These are phyloP conservation scores for Anguilla anguilla DNA, from an alignment of 2,797 vertebrate genomes.

Conservation along the genomic window DNA sequence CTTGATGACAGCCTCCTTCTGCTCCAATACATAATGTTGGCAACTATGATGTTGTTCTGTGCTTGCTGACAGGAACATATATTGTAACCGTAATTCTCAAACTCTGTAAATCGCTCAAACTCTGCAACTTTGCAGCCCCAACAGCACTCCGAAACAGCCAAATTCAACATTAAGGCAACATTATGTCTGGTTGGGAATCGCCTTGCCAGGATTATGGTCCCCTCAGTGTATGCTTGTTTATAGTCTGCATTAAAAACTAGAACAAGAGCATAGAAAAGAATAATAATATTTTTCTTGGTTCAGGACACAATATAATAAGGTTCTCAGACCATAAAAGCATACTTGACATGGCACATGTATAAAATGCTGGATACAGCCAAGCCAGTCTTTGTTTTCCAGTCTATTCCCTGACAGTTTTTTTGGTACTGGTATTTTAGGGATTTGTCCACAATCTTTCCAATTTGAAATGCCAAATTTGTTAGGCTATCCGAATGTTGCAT, in stretches of 20 bases:
- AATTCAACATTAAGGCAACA: not conserved
- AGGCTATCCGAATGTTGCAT: not conserved
- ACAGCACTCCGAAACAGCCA: no score
- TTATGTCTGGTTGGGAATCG: not conserved
- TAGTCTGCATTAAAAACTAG: not conserved
- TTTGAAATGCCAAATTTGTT: not conserved
- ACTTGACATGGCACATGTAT: not conserved
- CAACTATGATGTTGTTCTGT: not conserved
- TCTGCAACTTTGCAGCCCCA: not conserved
- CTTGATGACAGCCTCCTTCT: not conserved
- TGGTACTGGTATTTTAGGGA: not conserved
- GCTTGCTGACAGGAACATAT: slow-evolving; percentile 21
- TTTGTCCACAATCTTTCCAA: not conserved
- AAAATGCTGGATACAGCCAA: not conserved
- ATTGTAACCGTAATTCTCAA: slow-evolving; percentile 14
- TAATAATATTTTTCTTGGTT: not conserved
- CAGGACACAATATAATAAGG: not conserved
- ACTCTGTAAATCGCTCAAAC: not conserved
- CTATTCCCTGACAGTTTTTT: not conserved
- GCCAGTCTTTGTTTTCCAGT: not conserved
- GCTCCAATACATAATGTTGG: not conserved
- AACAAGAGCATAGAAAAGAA: not conserved
- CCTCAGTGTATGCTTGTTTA: not conserved
- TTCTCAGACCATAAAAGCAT: not conserved
- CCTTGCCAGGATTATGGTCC: not conserved